Evolutionary conservation across 2,797 vertebrate species (phyloP).

Genomic region (Neoniphon sammara): DNA sequence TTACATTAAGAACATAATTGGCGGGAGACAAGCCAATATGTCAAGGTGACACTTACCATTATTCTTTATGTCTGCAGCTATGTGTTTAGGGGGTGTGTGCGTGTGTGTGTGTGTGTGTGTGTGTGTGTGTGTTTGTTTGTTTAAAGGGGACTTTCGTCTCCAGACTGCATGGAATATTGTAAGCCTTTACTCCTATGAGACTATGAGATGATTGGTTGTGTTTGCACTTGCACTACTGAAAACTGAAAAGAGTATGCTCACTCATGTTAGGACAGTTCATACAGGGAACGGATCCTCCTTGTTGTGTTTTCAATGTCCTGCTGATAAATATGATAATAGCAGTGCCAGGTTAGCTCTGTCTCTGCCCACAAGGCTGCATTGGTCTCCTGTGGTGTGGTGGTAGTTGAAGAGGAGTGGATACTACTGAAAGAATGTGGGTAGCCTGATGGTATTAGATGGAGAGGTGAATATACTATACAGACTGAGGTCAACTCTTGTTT

Average conservation of each 20-base stretch:
- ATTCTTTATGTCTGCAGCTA: slow-evolving; percentile 34
- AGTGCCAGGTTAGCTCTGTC: slow-evolving; percentile 83
- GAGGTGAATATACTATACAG: no score
- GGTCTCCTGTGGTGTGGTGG: slow-evolving; percentile 74
- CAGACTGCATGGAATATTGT: slow-evolving; percentile 24
- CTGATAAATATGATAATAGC: slow-evolving; percentile 20
- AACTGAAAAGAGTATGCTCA: no score
- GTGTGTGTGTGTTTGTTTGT: slow-evolving; percentile 3
- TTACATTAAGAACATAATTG: slow-evolving; percentile 73
- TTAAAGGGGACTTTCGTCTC: background rate
- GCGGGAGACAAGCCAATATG: slow-evolving; percentile 67
- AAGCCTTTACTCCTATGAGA: no score
- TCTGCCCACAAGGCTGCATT: slow-evolving; percentile 87
- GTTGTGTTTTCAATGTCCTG: no score
- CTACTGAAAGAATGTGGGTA: background rate
- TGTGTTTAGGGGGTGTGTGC: slow-evolving; percentile 19
- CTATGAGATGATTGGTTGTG: no score
- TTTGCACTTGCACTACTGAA: no score
- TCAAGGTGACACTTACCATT: slow-evolving; percentile 69
- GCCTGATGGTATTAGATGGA: no score
- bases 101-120: background rate
- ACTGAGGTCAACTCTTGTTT: no score
- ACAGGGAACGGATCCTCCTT: no score
- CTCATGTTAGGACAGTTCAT: no score
- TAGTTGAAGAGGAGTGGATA: background rate